Evolutionary conservation across 2,113 vertebrate genomes (phyloP).

Genomic region (Syngnathus typhle): DNA sequence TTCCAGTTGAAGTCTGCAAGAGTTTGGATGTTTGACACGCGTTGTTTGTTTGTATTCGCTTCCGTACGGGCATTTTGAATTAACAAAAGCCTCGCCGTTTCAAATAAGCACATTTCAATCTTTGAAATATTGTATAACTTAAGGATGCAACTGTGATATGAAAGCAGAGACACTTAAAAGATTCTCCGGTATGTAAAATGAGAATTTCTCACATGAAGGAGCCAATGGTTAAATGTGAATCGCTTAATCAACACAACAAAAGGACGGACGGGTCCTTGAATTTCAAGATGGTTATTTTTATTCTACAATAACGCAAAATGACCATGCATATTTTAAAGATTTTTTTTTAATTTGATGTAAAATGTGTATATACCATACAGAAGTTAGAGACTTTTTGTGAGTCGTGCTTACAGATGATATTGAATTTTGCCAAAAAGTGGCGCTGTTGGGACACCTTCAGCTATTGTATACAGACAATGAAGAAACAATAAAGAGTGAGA

Average conservation of each 20-base stretch:
- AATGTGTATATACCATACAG: slow-evolving; percentile 56
- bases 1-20: not conserved
- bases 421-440: slow-evolving; percentile 54
- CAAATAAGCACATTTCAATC: slow-evolving; percentile 24
- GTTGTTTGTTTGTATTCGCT: not conserved
- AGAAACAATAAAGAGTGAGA: slow-evolving; percentile 51
- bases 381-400: slow-evolving; percentile 20
- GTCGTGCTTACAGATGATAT: slow-evolving; percentile 46
- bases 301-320: slow-evolving; percentile 44
- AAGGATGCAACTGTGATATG: slow-evolving; percentile 37
- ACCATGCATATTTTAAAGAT: slow-evolving; percentile 37
- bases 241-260: not conserved
- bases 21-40: not conserved
- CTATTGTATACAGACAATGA: slow-evolving; percentile 38
- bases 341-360: slow-evolving; percentile 46
- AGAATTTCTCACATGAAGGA: slow-evolving; percentile 9
- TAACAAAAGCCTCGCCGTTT: not conserved
- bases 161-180: slow-evolving; percentile 25
- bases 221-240: slow-evolving; percentile 27
- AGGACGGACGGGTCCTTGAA: slow-evolving; percentile 33
- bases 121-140: slow-evolving; percentile 20
- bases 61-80: not conserved
- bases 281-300: slow-evolving; percentile 58
- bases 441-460: slow-evolving; percentile 36
- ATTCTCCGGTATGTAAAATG: slow-evolving; percentile 24